Evolutionary conservation across 2,888 invertebrate genomes (phyloP).

Genomic region (Cordylochernes scorpioides): DNA sequence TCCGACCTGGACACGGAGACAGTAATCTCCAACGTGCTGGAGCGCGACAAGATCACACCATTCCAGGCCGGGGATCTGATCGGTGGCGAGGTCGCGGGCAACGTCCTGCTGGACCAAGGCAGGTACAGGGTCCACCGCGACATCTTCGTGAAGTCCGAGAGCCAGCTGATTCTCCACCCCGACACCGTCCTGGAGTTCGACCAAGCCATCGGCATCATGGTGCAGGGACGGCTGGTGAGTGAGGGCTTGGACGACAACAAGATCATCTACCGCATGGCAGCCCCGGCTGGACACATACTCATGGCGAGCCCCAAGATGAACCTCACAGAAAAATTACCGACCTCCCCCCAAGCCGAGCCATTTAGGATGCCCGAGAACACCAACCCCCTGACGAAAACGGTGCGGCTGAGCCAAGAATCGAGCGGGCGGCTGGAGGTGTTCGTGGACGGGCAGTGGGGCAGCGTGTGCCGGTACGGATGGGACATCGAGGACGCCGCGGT

Average conservation of each 20-base stretch:
- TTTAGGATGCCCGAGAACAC: too few species aligned
- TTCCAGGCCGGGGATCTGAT: slow-evolving; percentile 23
- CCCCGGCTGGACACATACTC: slow-evolving; percentile 5
- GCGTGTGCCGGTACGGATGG: slow-evolving; percentile 91
- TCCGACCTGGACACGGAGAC: slow-evolving; percentile 49
- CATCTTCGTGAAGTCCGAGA: slow-evolving; percentile 77
- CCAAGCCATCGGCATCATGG: slow-evolving; percentile 64
- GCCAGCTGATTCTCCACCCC: slow-evolving; percentile 55
- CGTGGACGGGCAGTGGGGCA: slow-evolving; percentile 72
- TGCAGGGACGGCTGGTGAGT: slow-evolving; percentile 57
- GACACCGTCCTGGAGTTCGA: slow-evolving; percentile 68
- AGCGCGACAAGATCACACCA: slow-evolving; percentile 13
- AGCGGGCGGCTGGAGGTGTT: slow-evolving; percentile 60
- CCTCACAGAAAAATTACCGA: not conserved
- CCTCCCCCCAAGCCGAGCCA: slow-evolving; percentile 17
- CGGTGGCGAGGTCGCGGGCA: slow-evolving; percentile 78
- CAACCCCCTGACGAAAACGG: too few species aligned
- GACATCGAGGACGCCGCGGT: slow-evolving; percentile 65
- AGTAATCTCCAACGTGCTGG: slow-evolving; percentile 11
- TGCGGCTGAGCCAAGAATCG: slow-evolving; percentile 52
- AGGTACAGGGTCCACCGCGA: slow-evolving; percentile 76
- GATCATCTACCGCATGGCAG: slow-evolving; percentile 6
- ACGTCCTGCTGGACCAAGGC: slow-evolving; percentile 31
- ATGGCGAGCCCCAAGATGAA: slow-evolving; percentile 7
- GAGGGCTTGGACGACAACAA: slow-evolving; percentile 17